A percentile compares a stretch with the other conserved stretches of the same genome.
phyloP scores from a whole-genome alignment of 1,140 invertebrate genomes.

The Apis cerana region DNA sequence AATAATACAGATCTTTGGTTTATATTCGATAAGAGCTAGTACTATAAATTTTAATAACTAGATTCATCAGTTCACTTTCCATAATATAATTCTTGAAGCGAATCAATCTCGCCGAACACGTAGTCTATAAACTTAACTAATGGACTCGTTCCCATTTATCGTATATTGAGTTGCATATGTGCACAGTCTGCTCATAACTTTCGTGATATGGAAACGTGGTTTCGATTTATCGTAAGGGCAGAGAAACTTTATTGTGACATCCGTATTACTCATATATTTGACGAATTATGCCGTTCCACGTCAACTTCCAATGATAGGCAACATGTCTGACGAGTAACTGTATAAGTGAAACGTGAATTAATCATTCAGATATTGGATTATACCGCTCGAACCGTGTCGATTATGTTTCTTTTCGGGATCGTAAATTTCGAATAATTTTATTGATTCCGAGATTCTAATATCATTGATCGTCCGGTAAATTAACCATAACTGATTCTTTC shows the following conservation, averaged over 20 bases:
- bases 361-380: not conserved
- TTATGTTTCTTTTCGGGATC: too few relatives aligned
- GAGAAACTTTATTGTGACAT: not conserved
- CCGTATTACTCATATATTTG: not conserved
- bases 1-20: not conserved
- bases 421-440: too few relatives aligned
- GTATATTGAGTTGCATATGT: not conserved
- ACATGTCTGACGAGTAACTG: not conserved
- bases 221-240: not conserved
- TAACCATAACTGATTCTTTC: too few relatives aligned
- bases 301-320: not conserved
- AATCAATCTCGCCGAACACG: not conserved
- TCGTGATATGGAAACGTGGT: not conserved
- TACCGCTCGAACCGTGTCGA: too few relatives aligned
- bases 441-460: too few relatives aligned
- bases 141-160: not conserved
- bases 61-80: not conserved
- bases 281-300: not conserved
- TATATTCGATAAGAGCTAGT: not conserved
- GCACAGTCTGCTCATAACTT: not conserved
- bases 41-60: not conserved
- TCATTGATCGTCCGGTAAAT: too few relatives aligned
- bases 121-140: slow-evolving; percentile 2
- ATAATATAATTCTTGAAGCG: too few relatives aligned
- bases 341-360: not conserved